Conservation (phyloP, 2,113 vertebrate species). For the Salvelinus fontinalis region DNA sequence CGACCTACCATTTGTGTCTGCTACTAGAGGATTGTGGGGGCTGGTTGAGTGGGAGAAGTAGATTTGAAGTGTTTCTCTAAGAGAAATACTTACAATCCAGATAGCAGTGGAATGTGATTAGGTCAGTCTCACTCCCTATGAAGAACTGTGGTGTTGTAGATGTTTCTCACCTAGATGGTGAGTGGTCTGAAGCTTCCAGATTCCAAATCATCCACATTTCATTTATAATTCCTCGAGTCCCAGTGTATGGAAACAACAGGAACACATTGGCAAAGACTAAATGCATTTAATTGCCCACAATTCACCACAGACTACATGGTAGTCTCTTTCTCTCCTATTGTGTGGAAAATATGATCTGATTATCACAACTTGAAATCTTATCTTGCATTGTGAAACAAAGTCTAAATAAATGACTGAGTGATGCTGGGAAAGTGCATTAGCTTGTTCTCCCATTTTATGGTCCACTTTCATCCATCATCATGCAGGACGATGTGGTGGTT, state of each 20-base stretch:
- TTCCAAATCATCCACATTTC: slow-evolving; percentile 30
- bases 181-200: slow-evolving; percentile 35
- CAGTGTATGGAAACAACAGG: slow-evolving; percentile 29
- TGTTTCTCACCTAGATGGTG: slow-evolving; percentile 56
- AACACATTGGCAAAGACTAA: not conserved
- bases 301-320: slow-evolving; percentile 24
- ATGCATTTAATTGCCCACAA: slow-evolving; percentile 42
- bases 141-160: slow-evolving; percentile 34
- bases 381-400: slow-evolving; percentile 28
- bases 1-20: slow-evolving; percentile 5
- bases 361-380: slow-evolving; percentile 45
- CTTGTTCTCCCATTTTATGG: slow-evolving; percentile 27
- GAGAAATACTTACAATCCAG: slow-evolving; percentile 48
- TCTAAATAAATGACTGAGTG: slow-evolving; percentile 29
- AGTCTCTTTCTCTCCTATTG: slow-evolving; percentile 9
- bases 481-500: slow-evolving; percentile 23
- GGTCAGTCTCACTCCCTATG: slow-evolving; percentile 20
- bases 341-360: slow-evolving; percentile 29
- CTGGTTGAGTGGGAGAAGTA: slow-evolving; percentile 57
- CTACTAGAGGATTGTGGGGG: slow-evolving; percentile 31
- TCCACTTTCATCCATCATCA: slow-evolving; percentile 42
- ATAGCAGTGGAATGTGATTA: slow-evolving; percentile 69
- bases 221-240: not conserved
- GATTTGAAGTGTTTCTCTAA: slow-evolving; percentile 55
- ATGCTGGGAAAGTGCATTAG: slow-evolving; percentile 34